These are phyloP conservation scores for Amphipyra tragopoginis DNA, from an alignment of 2,888 invertebrate genomes.

Conservation along the genomic window DNA sequence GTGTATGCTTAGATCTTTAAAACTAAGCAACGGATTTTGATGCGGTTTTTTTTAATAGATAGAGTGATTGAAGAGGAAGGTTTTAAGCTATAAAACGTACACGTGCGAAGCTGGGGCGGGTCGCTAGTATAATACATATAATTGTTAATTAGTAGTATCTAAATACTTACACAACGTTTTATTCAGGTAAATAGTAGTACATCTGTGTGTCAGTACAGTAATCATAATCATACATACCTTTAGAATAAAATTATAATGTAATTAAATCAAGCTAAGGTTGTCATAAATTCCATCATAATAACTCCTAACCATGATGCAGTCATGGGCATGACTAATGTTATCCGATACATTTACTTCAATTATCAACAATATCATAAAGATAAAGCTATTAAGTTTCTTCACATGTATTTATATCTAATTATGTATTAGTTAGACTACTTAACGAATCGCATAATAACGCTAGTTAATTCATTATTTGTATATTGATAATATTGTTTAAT, in stretches of 20 bases:
- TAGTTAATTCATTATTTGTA: conserved; percentile 10
- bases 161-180: no score
- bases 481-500: neutral
- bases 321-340: conserved; percentile 40
- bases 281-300: conserved; percentile 34
- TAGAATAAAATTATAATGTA: conserved; percentile 13
- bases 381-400: conserved; percentile 34
- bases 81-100: no score
- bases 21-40: no score
- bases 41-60: no score
- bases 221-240: conserved; percentile 11
- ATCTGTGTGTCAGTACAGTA: neutral
- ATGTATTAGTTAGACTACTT: conserved; percentile 5
- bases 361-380: conserved; percentile 17
- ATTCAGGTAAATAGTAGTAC: no score
- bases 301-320: conserved; percentile 26
- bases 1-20: no score
- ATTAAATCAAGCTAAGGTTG: conserved; percentile 38
- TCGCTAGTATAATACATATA: no score
- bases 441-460: conserved; percentile 14
- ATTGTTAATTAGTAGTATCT: no score
- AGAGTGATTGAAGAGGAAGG: no score
- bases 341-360: conserved; percentile 32
- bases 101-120: no score
- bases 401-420: conserved; percentile 18